Base-by-base conservation (phyloP, 1,140 invertebrate species). In the Macrocentrus cingulum region DNA sequence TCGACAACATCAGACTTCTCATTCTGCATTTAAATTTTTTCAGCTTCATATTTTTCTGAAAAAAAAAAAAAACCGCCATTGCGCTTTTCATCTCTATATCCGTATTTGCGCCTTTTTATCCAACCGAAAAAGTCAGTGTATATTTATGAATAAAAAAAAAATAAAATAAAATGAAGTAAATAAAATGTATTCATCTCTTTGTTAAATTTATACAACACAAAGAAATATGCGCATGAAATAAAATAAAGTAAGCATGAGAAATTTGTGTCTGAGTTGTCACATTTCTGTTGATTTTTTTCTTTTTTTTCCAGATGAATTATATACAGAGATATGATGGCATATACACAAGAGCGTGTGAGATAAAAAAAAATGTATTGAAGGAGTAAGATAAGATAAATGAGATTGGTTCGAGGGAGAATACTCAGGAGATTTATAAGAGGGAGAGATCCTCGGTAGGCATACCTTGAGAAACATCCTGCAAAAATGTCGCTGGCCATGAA, bases 401-500 rank as follows among this genome's bases (percentile, higher is more conserved):
- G 23, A 56, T 56, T 56, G 41, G 53, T 37, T 32, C 18, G 29
- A 41, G 29, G 34, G 36, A 23, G 18, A 32, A 7, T 34, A 37
- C 22, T 18, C 23, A 23, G 25, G 16, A 20, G 16, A 15, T 44
- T 9, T 32, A 16, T 36, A 18, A 2, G 23, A 15, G 20, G 25
- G 22, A 29, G 5, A 8, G 37, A 49, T n/a, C n/a, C n/a, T n/a
- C n/a, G n/a, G 44, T 53, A 44, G 42, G 56, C 60, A 51, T 52
- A 61, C 51, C 64, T 56, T 37, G 57, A 44, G 55, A 59, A 65
- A 62, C 48, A 70, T 66, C 58, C 65, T 57, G 44, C 36, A 64
- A 63, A 65, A 68, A 70, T 70, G 68, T 62, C 59, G 68, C 68
- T 48, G 65, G 53, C 68, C 68, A 49, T 70, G 68, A 68, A 51